Evolutionary conservation across 2,888 invertebrate genomes (phyloP).

Genomic region (Macrosiphum euphorbiae): DNA sequence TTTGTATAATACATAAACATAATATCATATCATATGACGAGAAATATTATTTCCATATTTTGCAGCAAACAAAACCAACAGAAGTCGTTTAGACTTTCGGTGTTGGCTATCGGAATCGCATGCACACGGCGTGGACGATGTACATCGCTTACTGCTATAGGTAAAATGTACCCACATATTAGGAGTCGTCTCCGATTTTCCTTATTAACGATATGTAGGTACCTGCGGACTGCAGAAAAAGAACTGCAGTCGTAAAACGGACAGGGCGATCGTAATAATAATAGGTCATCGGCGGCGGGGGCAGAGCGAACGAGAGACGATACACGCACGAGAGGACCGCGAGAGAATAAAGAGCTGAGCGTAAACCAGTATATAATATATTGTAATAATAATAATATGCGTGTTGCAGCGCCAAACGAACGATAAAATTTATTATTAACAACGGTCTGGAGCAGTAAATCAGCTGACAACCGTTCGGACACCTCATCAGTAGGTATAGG

Average conservation of each 20-base stretch:
- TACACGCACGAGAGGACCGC: neutral
- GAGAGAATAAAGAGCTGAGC: constrained; percentile 8
- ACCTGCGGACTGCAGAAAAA: neutral
- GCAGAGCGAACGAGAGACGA: neutral
- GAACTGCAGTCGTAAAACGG: constrained; percentile 2
- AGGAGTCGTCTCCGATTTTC: neutral
- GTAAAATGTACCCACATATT: neutral
- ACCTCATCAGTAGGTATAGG: constrained; percentile 10
- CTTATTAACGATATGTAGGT: neutral
- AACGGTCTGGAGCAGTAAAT: constrained; percentile 42
- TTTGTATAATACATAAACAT: no score
- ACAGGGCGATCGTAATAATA: neutral
- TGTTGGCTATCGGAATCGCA: neutral
- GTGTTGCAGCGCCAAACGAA: constrained; percentile 21
- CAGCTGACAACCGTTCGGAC: constrained; percentile 1
- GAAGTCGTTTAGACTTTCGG: neutral
- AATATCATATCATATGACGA: neutral
- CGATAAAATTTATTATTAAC: constrained; percentile 32
- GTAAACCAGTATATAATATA: constrained; percentile 20
- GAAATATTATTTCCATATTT: neutral
- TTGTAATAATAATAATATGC: neutral
- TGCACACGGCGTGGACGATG: neutral
- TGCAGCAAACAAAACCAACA: neutral
- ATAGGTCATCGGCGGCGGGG: neutral
- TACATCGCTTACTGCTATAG: neutral